phyloP scores from a whole-genome alignment of 64 coral and sea anemone genomes.

The Acropora yongei region DNA sequence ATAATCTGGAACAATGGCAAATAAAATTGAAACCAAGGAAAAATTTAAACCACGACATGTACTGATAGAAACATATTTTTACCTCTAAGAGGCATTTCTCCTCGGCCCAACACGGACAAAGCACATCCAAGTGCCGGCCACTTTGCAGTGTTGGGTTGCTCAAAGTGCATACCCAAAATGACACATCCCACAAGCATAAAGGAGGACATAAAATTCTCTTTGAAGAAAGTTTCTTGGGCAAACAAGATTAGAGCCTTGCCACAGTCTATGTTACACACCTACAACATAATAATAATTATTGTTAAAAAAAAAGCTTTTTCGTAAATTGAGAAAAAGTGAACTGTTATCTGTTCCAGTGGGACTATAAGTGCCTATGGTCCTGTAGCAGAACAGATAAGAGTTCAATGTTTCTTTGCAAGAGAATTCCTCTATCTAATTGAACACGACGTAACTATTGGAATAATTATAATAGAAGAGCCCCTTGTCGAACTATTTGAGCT shows the following conservation, averaged over 20 bases:
- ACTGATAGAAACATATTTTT: not conserved
- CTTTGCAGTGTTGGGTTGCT: not conserved
- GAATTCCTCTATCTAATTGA: not conserved
- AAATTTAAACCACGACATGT: not conserved
- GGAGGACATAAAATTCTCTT: not conserved
- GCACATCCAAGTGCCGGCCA: not conserved
- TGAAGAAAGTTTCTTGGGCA: not conserved
- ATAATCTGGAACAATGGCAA: not conserved
- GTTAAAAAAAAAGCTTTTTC: not conserved
- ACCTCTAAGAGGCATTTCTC: not conserved
- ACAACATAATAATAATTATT: not conserved
- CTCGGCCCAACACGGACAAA: not conserved
- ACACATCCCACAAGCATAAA: not conserved
- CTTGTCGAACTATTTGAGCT: not conserved
- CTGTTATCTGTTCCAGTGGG: not conserved
- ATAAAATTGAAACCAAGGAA: not conserved
- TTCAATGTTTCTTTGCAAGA: not conserved
- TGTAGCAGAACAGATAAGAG: not conserved
- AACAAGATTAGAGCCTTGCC: not conserved
- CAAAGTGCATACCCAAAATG: not conserved
- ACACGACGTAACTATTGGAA: not conserved
- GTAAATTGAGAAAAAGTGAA: not conserved
- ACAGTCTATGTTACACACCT: not conserved
- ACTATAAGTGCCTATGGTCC: not conserved
- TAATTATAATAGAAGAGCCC: not conserved